These are phyloP conservation scores for Apus apus DNA, from an alignment of 2,113 vertebrate genomes.

Conservation along the genomic window DNA sequence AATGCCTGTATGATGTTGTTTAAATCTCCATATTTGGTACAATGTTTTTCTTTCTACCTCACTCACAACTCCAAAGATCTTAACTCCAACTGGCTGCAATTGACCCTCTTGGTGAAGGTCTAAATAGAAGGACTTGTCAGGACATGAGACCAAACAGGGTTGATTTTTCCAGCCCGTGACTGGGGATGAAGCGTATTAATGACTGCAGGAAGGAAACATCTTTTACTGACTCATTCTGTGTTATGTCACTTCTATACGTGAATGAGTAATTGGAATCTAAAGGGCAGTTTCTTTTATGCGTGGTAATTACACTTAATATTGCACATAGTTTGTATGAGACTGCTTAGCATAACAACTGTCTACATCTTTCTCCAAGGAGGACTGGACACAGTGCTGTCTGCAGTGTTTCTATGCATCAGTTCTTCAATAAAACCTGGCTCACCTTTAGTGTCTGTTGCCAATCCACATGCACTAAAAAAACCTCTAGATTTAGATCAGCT, in stretches of 20 bases:
- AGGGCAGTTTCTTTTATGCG: background rate
- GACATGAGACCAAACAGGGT: background rate
- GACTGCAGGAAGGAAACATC: background rate
- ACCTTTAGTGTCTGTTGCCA: background rate
- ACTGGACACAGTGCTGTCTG: background rate
- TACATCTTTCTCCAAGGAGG: background rate
- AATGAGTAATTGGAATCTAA: conserved; percentile 4
- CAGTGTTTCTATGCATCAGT: background rate
- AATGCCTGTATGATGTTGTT: background rate
- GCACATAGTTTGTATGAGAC: background rate
- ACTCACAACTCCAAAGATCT: background rate
- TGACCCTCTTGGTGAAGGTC: background rate
- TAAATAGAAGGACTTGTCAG: background rate
- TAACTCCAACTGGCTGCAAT: background rate
- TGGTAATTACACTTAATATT: conserved; percentile 1
- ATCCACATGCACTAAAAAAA: background rate
- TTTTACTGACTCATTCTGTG: background rate
- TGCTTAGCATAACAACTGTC: background rate
- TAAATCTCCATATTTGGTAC: background rate
- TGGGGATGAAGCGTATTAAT: background rate
- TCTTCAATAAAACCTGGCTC: background rate
- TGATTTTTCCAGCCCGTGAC: background rate
- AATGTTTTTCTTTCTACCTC: background rate
- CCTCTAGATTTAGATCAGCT: background rate
- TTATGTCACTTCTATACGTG: background rate